Evolutionary conservation across 2,888 invertebrate species (phyloP), one percentile per base, ranked within the genome.

Genomic region (Netelia inedita): DNA sequence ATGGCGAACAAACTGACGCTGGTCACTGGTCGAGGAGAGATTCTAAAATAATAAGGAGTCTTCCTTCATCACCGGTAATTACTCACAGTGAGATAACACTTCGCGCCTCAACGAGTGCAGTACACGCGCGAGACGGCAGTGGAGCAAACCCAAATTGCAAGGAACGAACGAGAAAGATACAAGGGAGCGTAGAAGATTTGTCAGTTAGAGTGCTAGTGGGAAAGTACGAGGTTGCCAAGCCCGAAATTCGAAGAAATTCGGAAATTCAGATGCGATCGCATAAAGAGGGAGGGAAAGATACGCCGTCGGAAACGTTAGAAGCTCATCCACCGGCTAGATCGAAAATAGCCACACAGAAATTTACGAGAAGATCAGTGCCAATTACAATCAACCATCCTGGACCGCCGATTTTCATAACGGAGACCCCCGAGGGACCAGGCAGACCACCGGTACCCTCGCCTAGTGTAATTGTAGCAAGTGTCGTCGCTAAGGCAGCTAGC

Each of bases 201-300:
- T 97, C 97, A 85, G 97, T 97, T 87, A 96, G 96, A 91, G 96
- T 96, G 86, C 94, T 97, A 89, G 97, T 97, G 83, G 97, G 96
- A 85, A 96, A 96, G 89, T 97, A 97, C 94, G 97, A 97, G 91
- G 94, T 94, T n/a, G 93, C 92, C n/a, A 92, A 91, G 41, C 91
- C 90, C 10, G 91, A 90, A 28, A 83, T 71, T 71, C 89, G 28
- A 88, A 87, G 55, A 88, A 89, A 83, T 23, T 87, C 91, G 28
- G 93, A 92, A 14, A 88, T 92, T 19, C 92, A 91, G 66, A 43
- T 92, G 57, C 91, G 93, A 23, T 76, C 86, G 74, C 88, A 89
- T 86, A 90, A 91, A 57, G 91, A 92, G 10, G 88, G 87, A 19
- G 91, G 90, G 2, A 23, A 66, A 11, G 35, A 35, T 35, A 61